These are phyloP conservation scores for Linnaemya vulpina DNA, from an alignment of 2,888 invertebrate genomes.

Conservation along the genomic window DNA sequence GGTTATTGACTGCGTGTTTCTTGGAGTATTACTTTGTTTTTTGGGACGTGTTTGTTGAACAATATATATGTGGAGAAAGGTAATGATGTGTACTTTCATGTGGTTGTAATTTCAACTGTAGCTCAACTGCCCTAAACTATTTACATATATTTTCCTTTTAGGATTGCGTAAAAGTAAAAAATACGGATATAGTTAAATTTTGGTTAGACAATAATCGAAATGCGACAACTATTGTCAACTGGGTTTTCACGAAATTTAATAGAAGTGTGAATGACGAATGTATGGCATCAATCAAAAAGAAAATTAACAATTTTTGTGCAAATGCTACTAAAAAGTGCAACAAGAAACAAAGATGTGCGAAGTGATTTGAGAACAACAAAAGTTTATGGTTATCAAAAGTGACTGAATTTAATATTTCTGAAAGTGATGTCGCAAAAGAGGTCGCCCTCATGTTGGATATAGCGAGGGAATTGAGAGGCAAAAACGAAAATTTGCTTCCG, in stretches of 20 bases:
- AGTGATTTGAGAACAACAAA: too few species aligned
- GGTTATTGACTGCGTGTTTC: not conserved
- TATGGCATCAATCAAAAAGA: conserved; percentile 8
- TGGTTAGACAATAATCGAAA: not conserved
- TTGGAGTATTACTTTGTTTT: too few species aligned
- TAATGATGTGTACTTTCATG: too few species aligned
- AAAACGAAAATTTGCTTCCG: too few species aligned
- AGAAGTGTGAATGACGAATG: conserved; percentile 9
- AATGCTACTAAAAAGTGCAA: conserved; percentile 10
- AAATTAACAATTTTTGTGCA: conserved; percentile 10
- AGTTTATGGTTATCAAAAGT: not conserved
- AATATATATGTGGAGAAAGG: conserved; percentile 4
- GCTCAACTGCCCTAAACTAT: not conserved
- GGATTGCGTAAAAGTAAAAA: conserved; percentile 18
- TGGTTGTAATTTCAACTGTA: not conserved
- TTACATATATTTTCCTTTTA: not conserved
- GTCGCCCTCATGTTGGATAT: too few species aligned
- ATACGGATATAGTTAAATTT: too few species aligned
- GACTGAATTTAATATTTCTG: too few species aligned
- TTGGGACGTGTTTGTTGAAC: too few species aligned
- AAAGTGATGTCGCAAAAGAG: too few species aligned
- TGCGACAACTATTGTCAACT: not conserved
- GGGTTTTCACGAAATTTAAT: conserved; percentile 2
- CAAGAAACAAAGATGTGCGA: not conserved
- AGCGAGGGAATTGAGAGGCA: too few species aligned